Conservation (phyloP, 2,797 vertebrate species). For the Argya squamiceps region DNA sequence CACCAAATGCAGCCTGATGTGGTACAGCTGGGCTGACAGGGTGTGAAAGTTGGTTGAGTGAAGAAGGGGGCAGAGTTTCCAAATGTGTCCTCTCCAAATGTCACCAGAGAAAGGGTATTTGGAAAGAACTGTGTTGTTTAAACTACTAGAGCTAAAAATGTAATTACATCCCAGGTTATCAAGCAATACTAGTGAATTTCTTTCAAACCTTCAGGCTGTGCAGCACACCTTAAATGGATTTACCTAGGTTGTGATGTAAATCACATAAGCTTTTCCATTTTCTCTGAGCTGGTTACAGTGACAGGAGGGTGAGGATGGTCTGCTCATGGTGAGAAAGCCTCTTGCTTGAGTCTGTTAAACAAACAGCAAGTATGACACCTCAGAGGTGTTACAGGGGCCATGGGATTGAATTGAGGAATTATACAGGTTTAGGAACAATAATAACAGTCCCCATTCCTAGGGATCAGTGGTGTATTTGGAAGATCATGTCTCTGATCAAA, state of each 20-base stretch:
- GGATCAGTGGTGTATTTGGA: neutral
- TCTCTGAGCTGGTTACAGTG: neutral
- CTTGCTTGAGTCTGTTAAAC: neutral
- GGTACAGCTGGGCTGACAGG: neutral
- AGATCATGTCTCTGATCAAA: slow-evolving; percentile 3
- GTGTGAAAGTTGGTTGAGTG: neutral
- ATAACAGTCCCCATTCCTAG: neutral
- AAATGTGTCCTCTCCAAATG: neutral
- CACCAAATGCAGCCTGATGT: neutral
- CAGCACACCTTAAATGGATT: neutral
- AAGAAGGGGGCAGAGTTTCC: neutral
- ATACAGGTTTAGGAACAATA: neutral
- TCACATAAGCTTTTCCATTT: neutral
- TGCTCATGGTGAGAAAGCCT: neutral
- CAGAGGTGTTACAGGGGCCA: neutral
- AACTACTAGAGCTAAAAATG: neutral
- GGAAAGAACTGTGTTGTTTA: neutral
- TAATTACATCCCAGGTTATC: neutral
- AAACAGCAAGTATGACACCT: neutral
- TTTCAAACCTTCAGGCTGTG: neutral
- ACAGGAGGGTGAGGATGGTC: neutral
- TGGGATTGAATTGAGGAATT: neutral
- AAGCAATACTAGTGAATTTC: neutral
- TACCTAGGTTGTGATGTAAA: neutral
- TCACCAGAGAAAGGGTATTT: neutral